Conservation (phyloP, 1,140 invertebrate species). For the Pomacea maculata region DNA sequence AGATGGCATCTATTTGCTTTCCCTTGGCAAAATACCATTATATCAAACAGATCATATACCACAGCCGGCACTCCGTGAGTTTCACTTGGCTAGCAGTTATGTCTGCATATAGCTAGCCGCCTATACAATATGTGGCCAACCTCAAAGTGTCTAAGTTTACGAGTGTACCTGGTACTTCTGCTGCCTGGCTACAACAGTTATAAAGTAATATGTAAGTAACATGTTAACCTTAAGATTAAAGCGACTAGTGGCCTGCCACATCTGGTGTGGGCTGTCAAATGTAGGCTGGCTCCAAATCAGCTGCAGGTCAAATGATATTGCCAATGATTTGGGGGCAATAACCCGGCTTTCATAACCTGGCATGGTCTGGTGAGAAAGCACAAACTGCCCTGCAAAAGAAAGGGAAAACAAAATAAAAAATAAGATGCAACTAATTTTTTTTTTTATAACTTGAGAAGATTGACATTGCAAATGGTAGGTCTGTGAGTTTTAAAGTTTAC, state of each 20-base stretch:
- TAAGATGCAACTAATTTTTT: background rate
- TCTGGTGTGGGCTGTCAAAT: constrained; percentile 67
- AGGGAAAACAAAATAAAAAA: background rate
- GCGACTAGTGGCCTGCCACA: constrained; percentile 66
- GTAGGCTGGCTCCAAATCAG: constrained; percentile 67
- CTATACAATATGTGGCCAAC: too few relatives aligned
- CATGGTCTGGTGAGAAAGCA: constrained; percentile 60
- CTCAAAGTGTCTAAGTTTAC: too few relatives aligned
- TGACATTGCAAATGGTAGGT: background rate
- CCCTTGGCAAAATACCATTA: too few relatives aligned
- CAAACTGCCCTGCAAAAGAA: constrained; percentile 61
- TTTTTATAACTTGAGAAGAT: background rate
- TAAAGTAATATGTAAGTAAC: too few relatives aligned
- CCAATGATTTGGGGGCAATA: constrained; percentile 52
- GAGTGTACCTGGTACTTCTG: too few relatives aligned
- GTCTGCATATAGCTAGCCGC: too few relatives aligned
- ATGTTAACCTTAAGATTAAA: constrained; percentile 64
- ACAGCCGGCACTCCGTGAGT: too few relatives aligned
- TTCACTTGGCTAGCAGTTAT: too few relatives aligned
- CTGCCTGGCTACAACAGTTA: too few relatives aligned
- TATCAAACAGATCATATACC: too few relatives aligned
- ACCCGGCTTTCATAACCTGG: constrained; percentile 54
- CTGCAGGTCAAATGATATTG: constrained; percentile 63
- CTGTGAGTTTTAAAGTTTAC: background rate
- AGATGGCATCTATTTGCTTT: too few relatives aligned